Evolutionary conservation across 2,888 invertebrate species (phyloP).

Genomic region (Heliconius erato): DNA sequence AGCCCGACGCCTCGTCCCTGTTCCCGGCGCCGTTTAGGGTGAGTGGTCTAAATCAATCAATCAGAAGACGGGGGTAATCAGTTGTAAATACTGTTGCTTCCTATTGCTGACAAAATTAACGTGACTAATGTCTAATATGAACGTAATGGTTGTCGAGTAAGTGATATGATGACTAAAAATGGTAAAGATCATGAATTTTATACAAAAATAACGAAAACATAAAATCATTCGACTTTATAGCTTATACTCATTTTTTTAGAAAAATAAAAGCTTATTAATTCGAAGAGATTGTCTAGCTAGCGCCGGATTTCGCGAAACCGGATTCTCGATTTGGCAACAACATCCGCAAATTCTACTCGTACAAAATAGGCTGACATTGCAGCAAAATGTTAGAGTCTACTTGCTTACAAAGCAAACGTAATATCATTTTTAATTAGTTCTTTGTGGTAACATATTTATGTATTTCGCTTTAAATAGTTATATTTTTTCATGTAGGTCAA

Average conservation of each 20-base stretch:
- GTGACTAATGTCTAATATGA: no score
- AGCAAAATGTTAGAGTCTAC: conserved; percentile 27
- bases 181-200: neutral
- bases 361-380: conserved; percentile 42
- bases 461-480: neutral
- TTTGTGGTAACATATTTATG: neutral
- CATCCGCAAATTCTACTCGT: conserved; percentile 46
- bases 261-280: conserved; percentile 47
- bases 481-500: neutral
- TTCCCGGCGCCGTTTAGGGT: conserved; percentile 89
- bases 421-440: conserved; percentile 30
- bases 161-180: no score
- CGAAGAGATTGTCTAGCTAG: conserved; percentile 43
- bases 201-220: neutral
- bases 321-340: conserved; percentile 51
- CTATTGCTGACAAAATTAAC: no score
- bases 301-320: conserved; percentile 41
- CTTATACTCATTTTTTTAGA: neutral
- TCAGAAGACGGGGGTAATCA: neutral
- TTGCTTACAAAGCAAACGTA: conserved; percentile 23
- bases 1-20: conserved; percentile 86
- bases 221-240: neutral
- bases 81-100: no score
- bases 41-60: conserved; percentile 59
- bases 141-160: no score